Conservation (phyloP, 2,113 vertebrate species). For the Turnix velox region DNA sequence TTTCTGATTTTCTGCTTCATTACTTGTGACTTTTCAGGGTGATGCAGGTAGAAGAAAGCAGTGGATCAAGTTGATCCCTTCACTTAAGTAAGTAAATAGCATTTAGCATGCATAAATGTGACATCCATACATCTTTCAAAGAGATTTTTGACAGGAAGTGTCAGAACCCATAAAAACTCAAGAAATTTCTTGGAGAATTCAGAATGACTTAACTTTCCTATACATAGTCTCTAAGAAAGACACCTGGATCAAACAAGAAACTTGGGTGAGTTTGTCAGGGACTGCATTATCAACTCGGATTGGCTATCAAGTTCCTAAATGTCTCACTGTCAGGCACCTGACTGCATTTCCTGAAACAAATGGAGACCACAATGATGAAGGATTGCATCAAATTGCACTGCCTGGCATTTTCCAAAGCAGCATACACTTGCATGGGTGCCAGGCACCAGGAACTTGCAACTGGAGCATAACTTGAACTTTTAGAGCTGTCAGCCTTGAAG, state of each 20-base stretch:
- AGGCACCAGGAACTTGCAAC: not conserved
- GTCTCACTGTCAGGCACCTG: not conserved
- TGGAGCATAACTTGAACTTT: not conserved
- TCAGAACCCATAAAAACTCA: not conserved
- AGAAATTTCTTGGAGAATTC: not conserved
- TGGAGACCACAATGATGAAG: not conserved
- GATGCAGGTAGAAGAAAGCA: not conserved
- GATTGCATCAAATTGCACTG: not conserved
- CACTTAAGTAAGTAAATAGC: not conserved
- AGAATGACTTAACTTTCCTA: not conserved
- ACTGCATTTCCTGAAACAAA: not conserved
- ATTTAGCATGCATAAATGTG: not conserved
- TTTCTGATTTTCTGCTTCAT: not conserved
- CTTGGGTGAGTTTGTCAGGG: fast-evolving
- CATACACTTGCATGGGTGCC: not conserved
- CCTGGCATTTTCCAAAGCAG: not conserved
- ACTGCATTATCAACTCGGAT: not conserved
- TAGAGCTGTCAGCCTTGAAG: not conserved
- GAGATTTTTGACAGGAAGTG: not conserved
- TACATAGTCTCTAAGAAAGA: not conserved
- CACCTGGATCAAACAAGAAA: not conserved
- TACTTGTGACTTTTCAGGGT: not conserved
- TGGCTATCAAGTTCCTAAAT: not conserved
- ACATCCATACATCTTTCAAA: not conserved
- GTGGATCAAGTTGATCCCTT: not conserved